Base-by-base conservation (phyloP, 1,140 invertebrate genomes). In the Holcopasites calliopsidis region DNA sequence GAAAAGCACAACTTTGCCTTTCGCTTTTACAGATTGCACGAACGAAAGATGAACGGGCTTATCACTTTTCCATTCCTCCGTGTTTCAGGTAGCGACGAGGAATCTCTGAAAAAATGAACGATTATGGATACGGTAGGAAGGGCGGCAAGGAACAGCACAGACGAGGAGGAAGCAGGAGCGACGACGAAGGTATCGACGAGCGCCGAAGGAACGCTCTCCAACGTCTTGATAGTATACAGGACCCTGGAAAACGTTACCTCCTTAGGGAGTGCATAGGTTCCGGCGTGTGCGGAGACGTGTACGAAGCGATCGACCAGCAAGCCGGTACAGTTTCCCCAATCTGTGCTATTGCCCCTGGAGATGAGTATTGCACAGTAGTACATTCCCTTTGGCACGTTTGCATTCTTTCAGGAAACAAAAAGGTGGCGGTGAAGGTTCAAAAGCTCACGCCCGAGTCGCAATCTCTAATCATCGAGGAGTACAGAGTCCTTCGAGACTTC, bases 361-460 rank as follows among this genome's bases (percentile, higher is more conserved):
- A n/a, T n/a, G n/a, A n/a, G n/a, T n/a, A n/a, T n/a, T n/a, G n/a
- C n/a, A n/a, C n/a, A n/a, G 7, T 3, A 4, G 13, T 61, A 5
- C 13, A 2, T 28, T 23, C 4, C 10, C 16, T 3, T 28, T 1
- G 3, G 28, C 0, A 10, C 16, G 13, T 10, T 61, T 49, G 47
- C 10, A 13, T 18, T 40, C 35, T 61, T 82, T 21, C 81, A 93
- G 93, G 90, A 69, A 92, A 93, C 49, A 95, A 94, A 84, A 92
- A 92, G 74, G 96, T 97, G 1, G 97, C 97, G 0, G 92, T 97
- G 44, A 98, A 98, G 92, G 94, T 98, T 49, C 94, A 95, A 85
- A 94, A 94, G 44, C 93, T 96, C 54, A 94, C 93, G 28, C 92
- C 95, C 44, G 95, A 96, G 55, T 93, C 92, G 54, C 93, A 95